Conservation (phyloP, 2,888 invertebrate genomes). For the Andrena haemorrhoa region DNA sequence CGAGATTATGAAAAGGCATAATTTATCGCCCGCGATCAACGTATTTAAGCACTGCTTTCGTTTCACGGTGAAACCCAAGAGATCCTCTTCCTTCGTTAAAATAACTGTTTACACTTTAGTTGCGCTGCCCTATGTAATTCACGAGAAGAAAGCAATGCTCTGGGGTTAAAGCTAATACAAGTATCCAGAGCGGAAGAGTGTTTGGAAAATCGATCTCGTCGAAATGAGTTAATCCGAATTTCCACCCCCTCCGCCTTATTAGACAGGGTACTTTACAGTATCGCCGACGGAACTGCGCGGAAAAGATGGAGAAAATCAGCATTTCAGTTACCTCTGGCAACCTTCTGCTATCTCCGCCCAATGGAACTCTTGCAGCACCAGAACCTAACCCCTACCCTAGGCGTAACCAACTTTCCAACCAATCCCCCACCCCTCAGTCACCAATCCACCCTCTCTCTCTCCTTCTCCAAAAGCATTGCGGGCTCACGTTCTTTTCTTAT, state of each 20-base stretch:
- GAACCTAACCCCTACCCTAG: slow-evolving; percentile 20
- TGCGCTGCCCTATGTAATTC: not conserved
- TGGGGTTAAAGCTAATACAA: not conserved
- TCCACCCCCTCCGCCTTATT: slow-evolving; percentile 16
- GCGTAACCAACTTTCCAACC: slow-evolving; percentile 22
- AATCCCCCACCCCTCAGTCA: not conserved
- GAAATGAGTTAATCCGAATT: slow-evolving; percentile 3
- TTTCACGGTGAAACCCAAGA: not conserved
- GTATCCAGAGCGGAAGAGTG: not conserved
- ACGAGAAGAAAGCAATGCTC: not conserved
- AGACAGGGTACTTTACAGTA: slow-evolving; percentile 19
- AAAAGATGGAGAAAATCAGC: slow-evolving; percentile 49
- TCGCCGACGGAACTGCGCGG: slow-evolving; percentile 4
- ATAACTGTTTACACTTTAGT: no score
- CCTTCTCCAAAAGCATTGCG: not conserved
- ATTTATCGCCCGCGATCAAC: not conserved
- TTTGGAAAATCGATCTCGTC: not conserved
- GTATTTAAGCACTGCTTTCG: slow-evolving; percentile 1
- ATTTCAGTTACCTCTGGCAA: slow-evolving; percentile 46
- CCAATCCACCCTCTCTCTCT: not conserved
- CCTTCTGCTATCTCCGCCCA: slow-evolving; percentile 49
- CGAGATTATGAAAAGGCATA: not conserved
- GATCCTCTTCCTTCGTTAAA: no score
- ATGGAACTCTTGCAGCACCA: slow-evolving; percentile 30
- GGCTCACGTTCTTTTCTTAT: slow-evolving; percentile 42